Conservation (phyloP, 37 sponge, comb jelly and placozoan species). For the Theonella swinhoei region DNA sequence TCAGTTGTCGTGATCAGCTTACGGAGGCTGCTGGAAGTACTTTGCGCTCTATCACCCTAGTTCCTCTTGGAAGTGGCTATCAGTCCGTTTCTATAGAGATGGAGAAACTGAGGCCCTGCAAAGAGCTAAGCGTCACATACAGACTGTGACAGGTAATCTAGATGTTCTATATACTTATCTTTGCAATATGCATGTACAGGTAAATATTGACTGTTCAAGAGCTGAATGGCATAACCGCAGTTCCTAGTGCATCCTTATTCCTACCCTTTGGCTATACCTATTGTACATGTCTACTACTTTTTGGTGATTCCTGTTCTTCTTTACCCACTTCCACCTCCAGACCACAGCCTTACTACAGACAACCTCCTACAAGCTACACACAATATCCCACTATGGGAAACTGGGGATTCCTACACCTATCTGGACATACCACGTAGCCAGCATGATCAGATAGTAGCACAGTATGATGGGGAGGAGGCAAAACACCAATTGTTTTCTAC, state of each 20-base stretch:
- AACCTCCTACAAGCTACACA: background rate
- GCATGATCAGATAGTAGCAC: background rate
- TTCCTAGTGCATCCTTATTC: background rate
- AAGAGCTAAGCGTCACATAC: background rate
- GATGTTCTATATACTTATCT: background rate
- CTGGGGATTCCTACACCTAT: background rate
- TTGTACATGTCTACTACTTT: background rate
- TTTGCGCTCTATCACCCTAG: background rate
- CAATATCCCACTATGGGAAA: background rate
- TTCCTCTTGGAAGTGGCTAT: background rate
- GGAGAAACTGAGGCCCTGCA: background rate
- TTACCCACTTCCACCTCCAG: background rate
- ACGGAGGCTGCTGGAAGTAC: background rate
- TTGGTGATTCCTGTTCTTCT: background rate
- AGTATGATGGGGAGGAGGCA: background rate
- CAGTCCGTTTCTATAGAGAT: background rate
- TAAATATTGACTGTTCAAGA: too few relatives aligned
- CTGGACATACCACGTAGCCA: background rate
- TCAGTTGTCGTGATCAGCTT: background rate
- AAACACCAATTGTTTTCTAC: background rate
- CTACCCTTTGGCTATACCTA: background rate
- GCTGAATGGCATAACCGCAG: too few relatives aligned
- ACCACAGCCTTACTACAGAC: background rate
- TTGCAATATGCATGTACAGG: too few relatives aligned
- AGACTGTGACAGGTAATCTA: background rate